phyloP scores from a whole-genome alignment of 2,797 vertebrate species.

The Hypotaenidia okinawae region DNA sequence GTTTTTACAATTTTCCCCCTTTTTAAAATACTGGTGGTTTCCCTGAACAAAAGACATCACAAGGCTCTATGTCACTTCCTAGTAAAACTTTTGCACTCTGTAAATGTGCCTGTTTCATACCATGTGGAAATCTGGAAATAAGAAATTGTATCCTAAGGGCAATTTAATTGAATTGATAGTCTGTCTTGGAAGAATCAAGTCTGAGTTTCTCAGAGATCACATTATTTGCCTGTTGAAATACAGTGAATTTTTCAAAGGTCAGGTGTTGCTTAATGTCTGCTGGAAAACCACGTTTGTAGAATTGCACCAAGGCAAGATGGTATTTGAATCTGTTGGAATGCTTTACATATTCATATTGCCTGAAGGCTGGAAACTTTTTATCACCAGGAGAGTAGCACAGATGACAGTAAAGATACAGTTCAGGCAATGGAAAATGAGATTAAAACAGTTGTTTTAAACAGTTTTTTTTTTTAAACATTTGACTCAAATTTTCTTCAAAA shows the following conservation, averaged over 20 bases:
- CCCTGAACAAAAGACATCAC: not conserved
- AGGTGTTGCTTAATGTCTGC: not conserved
- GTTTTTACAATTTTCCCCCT: not conserved
- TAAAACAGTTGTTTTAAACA: not conserved
- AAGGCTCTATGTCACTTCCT: not conserved
- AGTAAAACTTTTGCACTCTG: not conserved
- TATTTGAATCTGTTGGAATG: conserved; percentile 42
- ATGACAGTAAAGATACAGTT: conserved; percentile 42
- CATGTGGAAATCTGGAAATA: not conserved
- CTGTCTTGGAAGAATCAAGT: not conserved
- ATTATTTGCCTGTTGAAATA: not conserved
- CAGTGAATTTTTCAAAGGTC: not conserved
- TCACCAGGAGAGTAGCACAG: conserved; percentile 10
- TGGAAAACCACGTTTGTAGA: conserved; percentile 25
- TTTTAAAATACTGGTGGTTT: not conserved
- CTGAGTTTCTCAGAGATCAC: not conserved
- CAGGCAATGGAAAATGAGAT: conserved; percentile 28
- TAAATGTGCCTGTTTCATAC: not conserved
- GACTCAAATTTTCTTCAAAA: not conserved
- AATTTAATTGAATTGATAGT: not conserved
- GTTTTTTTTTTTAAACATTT: not conserved
- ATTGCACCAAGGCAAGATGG: not conserved
- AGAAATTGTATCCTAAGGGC: not conserved
- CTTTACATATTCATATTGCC: conserved; percentile 32
- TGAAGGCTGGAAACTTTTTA: conserved; percentile 50